Conservation (phyloP, 2,888 invertebrate genomes). For the Heliconius ismenius region DNA sequence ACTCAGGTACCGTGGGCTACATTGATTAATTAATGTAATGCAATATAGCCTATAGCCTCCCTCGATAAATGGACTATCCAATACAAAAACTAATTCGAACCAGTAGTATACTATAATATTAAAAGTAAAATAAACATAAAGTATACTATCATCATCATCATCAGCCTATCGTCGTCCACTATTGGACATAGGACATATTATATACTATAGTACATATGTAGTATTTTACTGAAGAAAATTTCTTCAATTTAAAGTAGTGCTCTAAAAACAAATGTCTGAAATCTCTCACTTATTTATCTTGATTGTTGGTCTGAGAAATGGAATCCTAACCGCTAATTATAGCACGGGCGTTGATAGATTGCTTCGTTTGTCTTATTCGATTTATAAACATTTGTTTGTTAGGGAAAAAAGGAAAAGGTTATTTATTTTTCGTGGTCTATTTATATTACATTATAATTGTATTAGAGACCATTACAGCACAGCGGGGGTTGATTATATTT, state of each 20-base stretch:
- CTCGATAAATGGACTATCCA: too few species aligned
- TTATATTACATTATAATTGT: not conserved
- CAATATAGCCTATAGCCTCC: too few species aligned
- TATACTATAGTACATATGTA: not conserved
- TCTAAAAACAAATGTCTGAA: not conserved
- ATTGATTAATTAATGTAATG: too few species aligned
- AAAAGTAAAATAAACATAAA: too few species aligned
- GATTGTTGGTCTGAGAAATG: conserved; percentile 18
- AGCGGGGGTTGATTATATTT: not conserved
- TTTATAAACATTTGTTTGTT: conserved; percentile 16
- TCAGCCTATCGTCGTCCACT: too few species aligned
- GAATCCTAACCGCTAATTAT: conserved; percentile 30
- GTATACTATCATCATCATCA: too few species aligned
- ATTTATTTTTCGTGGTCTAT: not conserved
- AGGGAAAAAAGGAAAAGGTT: not conserved
- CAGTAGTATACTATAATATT: too few species aligned
- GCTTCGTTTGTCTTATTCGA: conserved; percentile 27
- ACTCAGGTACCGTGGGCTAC: too few species aligned
- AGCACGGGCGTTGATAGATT: conserved; percentile 30
- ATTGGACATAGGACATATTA: too few species aligned
- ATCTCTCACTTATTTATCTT: conserved; percentile 18
- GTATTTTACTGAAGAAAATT: not conserved
- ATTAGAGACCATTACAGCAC: not conserved
- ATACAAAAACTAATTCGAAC: too few species aligned
- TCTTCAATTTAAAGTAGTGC: not conserved